phyloP scores from a whole-genome alignment of 2,113 vertebrate species.

The Propithecus coquereli region DNA sequence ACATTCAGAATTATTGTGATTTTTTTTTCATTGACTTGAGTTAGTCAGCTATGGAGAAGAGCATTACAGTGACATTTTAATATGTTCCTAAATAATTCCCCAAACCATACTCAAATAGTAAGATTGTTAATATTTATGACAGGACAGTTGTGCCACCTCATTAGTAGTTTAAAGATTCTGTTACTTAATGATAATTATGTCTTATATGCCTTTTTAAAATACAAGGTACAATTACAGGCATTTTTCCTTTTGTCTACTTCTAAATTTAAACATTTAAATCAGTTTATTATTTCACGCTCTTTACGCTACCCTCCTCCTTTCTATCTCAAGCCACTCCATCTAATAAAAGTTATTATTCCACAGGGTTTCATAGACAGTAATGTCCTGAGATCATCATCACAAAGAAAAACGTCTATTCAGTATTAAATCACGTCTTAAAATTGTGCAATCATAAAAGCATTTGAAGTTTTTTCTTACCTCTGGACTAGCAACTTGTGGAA shows the following conservation, averaged over 20 bases:
- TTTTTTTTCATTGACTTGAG: conserved; percentile 63
- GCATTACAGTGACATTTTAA: conserved; percentile 50
- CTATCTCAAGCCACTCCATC: background rate
- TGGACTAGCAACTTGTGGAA: background rate
- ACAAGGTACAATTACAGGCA: conserved; percentile 35
- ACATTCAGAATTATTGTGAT: background rate
- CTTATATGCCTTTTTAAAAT: conserved; percentile 30
- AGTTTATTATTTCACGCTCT: background rate
- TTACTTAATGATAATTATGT: conserved; percentile 54
- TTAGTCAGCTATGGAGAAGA: conserved; percentile 67
- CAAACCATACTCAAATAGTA: conserved; percentile 60
- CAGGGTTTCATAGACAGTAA: background rate
- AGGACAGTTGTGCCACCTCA: conserved; percentile 61
- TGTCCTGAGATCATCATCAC: background rate
- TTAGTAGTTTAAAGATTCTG: conserved; percentile 74
- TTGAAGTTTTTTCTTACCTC: conserved; percentile 16
- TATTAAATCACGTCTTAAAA: background rate
- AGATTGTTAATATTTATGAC: conserved; percentile 71
- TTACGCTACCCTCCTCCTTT: background rate
- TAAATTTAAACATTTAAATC: conserved; percentile 40
- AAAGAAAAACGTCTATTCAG: background rate
- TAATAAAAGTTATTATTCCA: conserved; percentile 37
- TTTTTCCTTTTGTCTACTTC: background rate
- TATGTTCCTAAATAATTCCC: conserved; percentile 61
- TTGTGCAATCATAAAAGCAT: background rate